phyloP scores from a whole-genome alignment of 2,888 invertebrate species.

The Pseudococcus jackbeardsleyi region DNA sequence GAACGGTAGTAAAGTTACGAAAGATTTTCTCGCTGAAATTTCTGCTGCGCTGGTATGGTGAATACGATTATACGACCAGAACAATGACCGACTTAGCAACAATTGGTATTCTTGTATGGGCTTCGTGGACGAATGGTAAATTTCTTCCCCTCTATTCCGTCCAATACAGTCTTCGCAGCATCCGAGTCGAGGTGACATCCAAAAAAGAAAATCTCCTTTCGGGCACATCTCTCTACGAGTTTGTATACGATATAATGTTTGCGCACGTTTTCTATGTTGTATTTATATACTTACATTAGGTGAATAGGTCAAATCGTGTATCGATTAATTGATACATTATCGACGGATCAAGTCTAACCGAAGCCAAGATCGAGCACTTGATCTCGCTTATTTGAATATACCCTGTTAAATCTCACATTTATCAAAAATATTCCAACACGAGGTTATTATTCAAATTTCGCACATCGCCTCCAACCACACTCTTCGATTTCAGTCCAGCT shows the following conservation, averaged over 20 bases:
- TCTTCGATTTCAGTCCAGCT: not conserved
- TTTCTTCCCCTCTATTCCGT: not conserved
- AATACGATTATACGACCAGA: slow-evolving; percentile 48
- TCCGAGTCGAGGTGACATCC: slow-evolving; percentile 42
- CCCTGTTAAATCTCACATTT: slow-evolving; percentile 32
- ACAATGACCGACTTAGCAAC: slow-evolving; percentile 50
- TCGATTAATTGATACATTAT: slow-evolving; percentile 59
- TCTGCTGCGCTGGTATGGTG: slow-evolving; percentile 46
- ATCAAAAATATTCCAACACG: slow-evolving; percentile 16
- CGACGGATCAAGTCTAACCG: slow-evolving; percentile 33
- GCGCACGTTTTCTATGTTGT: slow-evolving; percentile 40
- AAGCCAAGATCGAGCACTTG: not conserved
- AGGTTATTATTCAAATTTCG: slow-evolving; percentile 46
- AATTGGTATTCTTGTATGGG: slow-evolving; percentile 41
- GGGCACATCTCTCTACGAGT: not conserved
- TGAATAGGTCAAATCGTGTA: slow-evolving; percentile 61
- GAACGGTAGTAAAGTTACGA: slow-evolving; percentile 37
- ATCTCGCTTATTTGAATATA: slow-evolving; percentile 5
- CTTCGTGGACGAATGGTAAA: not conserved
- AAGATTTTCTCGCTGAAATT: slow-evolving; percentile 54
- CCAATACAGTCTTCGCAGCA: not conserved
- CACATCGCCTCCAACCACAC: slow-evolving; percentile 39
- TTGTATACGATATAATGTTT: slow-evolving; percentile 8
- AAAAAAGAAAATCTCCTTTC: slow-evolving; percentile 49
- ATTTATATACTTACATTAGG: not conserved